A percentile compares a stretch with the other conserved stretches of the same genome.
These are phyloP conservation scores for Tubiluchus corallicola DNA, from an alignment of 2,888 invertebrate genomes.

Conservation along the genomic window DNA sequence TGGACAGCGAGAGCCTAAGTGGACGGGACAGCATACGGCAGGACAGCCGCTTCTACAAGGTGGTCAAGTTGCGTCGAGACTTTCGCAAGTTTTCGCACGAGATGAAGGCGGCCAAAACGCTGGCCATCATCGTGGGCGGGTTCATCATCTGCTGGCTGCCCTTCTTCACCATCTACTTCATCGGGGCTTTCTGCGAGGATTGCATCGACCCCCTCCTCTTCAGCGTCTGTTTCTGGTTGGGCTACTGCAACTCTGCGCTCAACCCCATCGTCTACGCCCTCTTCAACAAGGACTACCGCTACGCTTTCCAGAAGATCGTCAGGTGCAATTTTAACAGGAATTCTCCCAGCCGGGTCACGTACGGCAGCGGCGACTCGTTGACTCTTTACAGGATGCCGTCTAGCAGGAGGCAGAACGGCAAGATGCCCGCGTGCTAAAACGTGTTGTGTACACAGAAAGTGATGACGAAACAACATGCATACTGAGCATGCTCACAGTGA, in stretches of 20 bases:
- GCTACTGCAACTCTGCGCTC: constrained; percentile 89
- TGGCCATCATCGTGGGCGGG: constrained; percentile 89
- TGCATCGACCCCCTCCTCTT: constrained; percentile 42
- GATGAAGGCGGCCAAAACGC: constrained; percentile 86
- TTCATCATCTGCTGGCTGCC: constrained; percentile 94
- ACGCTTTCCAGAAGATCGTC: constrained; percentile 78
- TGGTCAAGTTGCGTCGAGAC: background rate
- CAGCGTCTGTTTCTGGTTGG: constrained; percentile 86
- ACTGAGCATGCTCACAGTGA: too few relatives aligned
- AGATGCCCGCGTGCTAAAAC: constrained; percentile 8
- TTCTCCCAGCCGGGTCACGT: constrained; percentile 7
- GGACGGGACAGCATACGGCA: background rate
- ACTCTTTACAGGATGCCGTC: constrained; percentile 6
- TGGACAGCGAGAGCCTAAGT: too few relatives aligned
- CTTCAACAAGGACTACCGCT: constrained; percentile 83
- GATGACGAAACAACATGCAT: constrained; percentile 2
- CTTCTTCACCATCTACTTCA: constrained; percentile 83
- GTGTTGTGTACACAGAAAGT: background rate
- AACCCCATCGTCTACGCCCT: constrained; percentile 87
- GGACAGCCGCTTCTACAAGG: background rate
- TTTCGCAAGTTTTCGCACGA: constrained; percentile 54
- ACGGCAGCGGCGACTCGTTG: constrained; percentile 6
- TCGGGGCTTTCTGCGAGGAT: constrained; percentile 67
- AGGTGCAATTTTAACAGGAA: constrained; percentile 39
- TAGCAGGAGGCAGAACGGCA: constrained; percentile 8